A percentile compares a stretch with the other conserved stretches of the same genome.
Evolutionary conservation across 2,113 vertebrate species (phyloP).

Genomic region (Odontesthes bonariensis): DNA sequence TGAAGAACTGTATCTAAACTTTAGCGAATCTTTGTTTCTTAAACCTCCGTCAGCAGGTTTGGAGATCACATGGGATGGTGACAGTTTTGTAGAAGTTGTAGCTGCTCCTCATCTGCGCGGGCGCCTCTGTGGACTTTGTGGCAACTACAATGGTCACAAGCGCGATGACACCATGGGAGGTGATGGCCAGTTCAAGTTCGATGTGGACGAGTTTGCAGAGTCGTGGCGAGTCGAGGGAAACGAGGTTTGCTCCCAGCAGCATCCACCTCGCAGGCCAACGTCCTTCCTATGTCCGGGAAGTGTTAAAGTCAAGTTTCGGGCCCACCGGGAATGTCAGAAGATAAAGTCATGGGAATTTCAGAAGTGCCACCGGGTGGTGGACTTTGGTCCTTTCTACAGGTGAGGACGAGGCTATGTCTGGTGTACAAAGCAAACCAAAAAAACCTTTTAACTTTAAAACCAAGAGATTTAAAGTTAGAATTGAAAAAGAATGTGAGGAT

Average conservation of each 20-base stretch:
- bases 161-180: conserved; percentile 94
- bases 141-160: conserved; percentile 97
- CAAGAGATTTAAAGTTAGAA: too few relatives aligned
- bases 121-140: conserved; percentile 95
- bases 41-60: conserved; percentile 81
- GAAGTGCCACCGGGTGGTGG: conserved; percentile 91
- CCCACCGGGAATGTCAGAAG: conserved; percentile 96
- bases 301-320: conserved; percentile 92
- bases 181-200: conserved; percentile 95
- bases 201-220: conserved; percentile 96
- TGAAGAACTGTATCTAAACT: background rate
- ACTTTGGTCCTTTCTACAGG: conserved; percentile 93
- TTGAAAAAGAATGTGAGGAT: too few relatives aligned
- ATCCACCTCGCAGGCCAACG: conserved; percentile 80
- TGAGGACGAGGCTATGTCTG: conserved; percentile 54
- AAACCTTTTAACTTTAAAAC: background rate
- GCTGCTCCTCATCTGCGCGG: conserved; percentile 93
- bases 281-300: conserved; percentile 91
- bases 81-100: conserved; percentile 98
- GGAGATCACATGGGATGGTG: conserved; percentile 98
- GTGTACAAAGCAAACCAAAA: background rate
- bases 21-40: background rate
- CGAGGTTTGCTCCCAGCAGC: conserved; percentile 87
- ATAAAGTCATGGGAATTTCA: conserved; percentile 97
- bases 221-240: conserved; percentile 96